These are phyloP conservation scores for Saccostrea echinata DNA, from an alignment of 1,140 invertebrate genomes.

Conservation along the genomic window DNA sequence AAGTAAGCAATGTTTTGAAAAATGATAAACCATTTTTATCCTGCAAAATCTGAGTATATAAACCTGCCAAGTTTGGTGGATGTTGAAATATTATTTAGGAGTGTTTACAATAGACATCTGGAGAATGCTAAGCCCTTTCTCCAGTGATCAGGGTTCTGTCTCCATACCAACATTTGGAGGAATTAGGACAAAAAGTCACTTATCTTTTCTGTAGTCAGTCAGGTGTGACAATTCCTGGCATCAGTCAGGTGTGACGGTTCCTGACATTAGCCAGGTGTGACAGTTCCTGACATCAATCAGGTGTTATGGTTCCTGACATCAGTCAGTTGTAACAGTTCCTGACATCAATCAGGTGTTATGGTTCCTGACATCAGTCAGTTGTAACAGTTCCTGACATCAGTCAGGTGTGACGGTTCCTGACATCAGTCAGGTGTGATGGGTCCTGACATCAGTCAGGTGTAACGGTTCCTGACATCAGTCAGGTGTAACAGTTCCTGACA, in stretches of 20 bases:
- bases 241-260: background rate
- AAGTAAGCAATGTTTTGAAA: no score
- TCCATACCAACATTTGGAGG: background rate
- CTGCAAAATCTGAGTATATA: no score
- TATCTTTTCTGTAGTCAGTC: background rate
- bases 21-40: no score
- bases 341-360: background rate
- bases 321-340: no score
- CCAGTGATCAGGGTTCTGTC: background rate
- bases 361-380: background rate
- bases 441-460: background rate
- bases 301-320: background rate
- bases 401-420: background rate
- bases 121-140: background rate
- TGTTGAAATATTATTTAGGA: background rate
- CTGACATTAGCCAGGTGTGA: background rate
- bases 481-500: no score
- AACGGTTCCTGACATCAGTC: background rate
- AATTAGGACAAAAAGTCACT: background rate
- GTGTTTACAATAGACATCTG: background rate
- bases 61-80: slow-evolving; percentile 1
- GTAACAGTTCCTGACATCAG: no score
- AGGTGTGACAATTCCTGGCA: background rate
- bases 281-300: no score
- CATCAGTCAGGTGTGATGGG: background rate